Conservation (phyloP, 92 coral and sea anemone genomes). For the Actinostola sp. region DNA sequence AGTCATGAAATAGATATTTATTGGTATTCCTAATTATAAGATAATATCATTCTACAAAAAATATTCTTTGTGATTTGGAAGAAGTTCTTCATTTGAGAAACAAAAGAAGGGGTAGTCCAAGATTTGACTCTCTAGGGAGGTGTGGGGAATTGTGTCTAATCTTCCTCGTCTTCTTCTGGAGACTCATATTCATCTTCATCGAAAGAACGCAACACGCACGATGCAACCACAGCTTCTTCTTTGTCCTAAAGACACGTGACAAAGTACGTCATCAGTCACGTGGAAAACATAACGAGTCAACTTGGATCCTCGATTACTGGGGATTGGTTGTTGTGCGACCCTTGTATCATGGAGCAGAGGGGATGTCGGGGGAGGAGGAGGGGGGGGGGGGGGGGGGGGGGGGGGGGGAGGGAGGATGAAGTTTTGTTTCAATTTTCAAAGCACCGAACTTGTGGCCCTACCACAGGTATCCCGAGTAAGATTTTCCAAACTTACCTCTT, state of each 20-base stretch:
- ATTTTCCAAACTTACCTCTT: conserved; percentile 44
- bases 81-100: background rate
- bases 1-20: background rate
- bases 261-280: background rate
- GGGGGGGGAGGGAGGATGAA: too few species aligned
- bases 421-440: too few species aligned
- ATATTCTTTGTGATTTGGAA: background rate
- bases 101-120: conserved; percentile 2
- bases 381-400: too few species aligned
- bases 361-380: too few species aligned
- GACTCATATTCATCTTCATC: conserved; percentile 89
- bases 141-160: conserved; percentile 18
- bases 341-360: too few species aligned
- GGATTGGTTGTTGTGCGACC: too few species aligned
- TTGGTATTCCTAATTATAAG: conserved; percentile 3
- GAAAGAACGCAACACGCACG: conserved; percentile 83
- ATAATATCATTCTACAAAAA: background rate
- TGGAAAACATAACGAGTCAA: background rate
- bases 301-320: too few species aligned
- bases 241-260: conserved; percentile 59
- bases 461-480: background rate
- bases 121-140: conserved; percentile 13
- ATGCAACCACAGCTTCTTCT: conserved; percentile 90
- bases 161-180: conserved; percentile 82
- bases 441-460: too few species aligned